Conservation (phyloP, 2,888 invertebrate genomes). For the Gari tellinella region DNA sequence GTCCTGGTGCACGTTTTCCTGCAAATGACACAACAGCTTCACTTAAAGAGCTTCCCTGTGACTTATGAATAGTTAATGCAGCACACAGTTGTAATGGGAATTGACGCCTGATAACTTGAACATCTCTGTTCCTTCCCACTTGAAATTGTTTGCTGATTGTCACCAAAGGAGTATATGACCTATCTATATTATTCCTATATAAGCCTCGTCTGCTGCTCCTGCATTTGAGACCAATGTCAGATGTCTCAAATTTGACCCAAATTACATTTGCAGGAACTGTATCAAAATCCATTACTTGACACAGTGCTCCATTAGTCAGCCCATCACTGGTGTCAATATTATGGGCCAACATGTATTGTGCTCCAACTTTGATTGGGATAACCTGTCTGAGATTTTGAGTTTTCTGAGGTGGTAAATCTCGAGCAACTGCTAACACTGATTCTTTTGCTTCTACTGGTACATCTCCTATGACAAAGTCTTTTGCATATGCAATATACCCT, state of each 20-base stretch:
- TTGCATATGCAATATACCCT: no score
- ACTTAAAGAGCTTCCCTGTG: conserved; percentile 40
- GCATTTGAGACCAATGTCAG: not conserved
- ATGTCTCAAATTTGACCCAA: conserved; percentile 6
- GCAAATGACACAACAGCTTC: conserved; percentile 19
- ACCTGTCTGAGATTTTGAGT: not conserved
- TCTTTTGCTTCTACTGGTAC: no score
- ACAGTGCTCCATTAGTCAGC: conserved; percentile 6
- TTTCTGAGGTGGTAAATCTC: no score
- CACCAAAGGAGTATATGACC: not conserved
- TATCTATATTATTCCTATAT: not conserved
- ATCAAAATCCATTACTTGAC: no score
- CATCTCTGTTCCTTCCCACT: not conserved
- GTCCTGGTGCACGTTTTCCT: not conserved
- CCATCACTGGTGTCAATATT: conserved; percentile 13
- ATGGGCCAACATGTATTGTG: not conserved
- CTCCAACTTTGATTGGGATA: not conserved
- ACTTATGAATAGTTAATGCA: conserved; percentile 41
- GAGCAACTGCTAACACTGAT: no score
- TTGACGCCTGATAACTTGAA: conserved; percentile 22
- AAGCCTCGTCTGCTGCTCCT: not conserved
- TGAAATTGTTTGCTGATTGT: not conserved
- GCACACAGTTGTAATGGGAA: conserved; percentile 44
- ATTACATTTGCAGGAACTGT: no score
- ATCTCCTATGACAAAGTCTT: no score